Evolutionary conservation across 2,113 vertebrate genomes (phyloP).

Genomic region (Ameiurus melas): DNA sequence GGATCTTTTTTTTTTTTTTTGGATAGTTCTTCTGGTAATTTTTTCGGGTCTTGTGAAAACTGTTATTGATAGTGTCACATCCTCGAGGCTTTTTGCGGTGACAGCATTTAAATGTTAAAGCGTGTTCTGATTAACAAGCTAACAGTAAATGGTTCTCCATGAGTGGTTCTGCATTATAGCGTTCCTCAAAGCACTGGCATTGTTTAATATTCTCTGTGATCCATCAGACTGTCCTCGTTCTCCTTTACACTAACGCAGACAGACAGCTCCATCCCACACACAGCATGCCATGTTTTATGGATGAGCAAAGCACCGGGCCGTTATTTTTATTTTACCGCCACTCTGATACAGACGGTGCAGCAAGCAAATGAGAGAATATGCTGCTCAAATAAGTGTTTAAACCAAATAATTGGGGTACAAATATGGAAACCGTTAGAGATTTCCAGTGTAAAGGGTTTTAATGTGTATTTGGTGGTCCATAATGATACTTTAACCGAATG

Average conservation of each 20-base stretch:
- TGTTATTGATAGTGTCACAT: background rate
- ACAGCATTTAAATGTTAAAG: background rate
- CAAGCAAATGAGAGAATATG: background rate
- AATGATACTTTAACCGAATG: background rate
- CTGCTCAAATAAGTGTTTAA: background rate
- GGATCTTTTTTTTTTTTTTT: background rate
- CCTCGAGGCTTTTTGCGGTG: background rate
- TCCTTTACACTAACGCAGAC: slow-evolving; percentile 1
- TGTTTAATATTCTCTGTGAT: slow-evolving; percentile 18
- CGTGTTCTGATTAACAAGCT: slow-evolving; percentile 1
- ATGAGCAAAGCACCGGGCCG: background rate
- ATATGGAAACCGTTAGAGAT: background rate
- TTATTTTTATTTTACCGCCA: background rate
- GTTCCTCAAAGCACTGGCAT: background rate
- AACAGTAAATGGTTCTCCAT: background rate
- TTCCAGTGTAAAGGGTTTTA: background rate
- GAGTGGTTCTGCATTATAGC: background rate
- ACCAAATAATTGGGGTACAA: background rate
- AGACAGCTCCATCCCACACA: slow-evolving; percentile 27
- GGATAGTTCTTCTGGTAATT: no score
- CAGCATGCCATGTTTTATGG: slow-evolving; percentile 7
- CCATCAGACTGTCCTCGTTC: slow-evolving; percentile 16
- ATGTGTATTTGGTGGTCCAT: background rate
- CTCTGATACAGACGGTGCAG: background rate
- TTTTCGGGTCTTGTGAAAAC: background rate